Evolutionary conservation across 2,797 vertebrate genomes (phyloP).

Genomic region (Gadopsis bispinosus): DNA sequence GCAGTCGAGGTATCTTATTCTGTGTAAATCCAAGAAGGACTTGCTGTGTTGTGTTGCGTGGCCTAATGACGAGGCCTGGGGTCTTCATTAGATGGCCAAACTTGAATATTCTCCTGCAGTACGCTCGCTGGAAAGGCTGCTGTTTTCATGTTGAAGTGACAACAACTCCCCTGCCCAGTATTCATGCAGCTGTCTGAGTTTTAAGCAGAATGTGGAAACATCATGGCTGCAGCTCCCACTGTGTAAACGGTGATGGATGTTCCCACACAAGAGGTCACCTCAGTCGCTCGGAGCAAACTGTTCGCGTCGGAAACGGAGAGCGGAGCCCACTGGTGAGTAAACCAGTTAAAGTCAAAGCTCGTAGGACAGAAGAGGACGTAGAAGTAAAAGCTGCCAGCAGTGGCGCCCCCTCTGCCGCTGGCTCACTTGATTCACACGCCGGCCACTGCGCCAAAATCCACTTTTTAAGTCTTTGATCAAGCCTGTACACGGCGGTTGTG

Average conservation of each 20-base stretch:
- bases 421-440: constrained; percentile 17
- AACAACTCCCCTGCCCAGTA: neutral
- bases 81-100: constrained; percentile 6
- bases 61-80: neutral
- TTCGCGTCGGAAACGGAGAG: neutral
- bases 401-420: neutral
- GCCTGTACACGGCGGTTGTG: constrained; percentile 9
- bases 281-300: constrained; percentile 18
- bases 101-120: constrained; percentile 10
- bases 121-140: neutral
- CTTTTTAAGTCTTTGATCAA: constrained; percentile 44
- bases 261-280: constrained; percentile 27
- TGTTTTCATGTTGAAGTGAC: constrained; percentile 27
- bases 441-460: neutral
- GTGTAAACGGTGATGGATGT: constrained; percentile 31
- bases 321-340: constrained; percentile 15
- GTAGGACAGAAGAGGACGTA: constrained; percentile 4
- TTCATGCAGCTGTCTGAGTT: neutral
- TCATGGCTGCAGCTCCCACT: neutral
- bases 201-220: constrained; percentile 14
- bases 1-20: too few relatives aligned
- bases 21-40: neutral
- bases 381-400: constrained; percentile 11
- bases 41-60: neutral
- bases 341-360: constrained; percentile 23